Evolutionary conservation across 2,113 vertebrate genomes (phyloP), one percentile per base, ranked within the genome.

Genomic region (Poeciliopsis occidentalis): DNA sequence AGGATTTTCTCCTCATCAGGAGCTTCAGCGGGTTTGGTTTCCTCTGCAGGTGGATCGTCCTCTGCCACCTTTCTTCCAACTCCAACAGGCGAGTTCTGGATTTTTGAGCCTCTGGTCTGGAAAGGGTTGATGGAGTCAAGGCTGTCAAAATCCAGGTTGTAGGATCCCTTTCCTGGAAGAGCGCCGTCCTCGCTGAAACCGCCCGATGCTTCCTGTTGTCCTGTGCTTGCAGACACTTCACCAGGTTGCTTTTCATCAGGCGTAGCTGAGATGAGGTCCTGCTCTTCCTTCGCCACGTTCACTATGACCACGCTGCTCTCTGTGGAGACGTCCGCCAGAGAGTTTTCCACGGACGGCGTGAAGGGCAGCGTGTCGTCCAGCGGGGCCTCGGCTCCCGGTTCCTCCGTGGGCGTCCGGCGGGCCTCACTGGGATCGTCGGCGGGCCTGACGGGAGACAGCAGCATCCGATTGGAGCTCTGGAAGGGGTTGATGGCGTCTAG

Each of bases 311-410:
- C 92, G 0, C 92, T 94, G 80, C 90, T 94, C 8, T 94, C 92
- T 19, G 85, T 84, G 0, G 92, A 91, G 30, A 71, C 4, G 5
- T 94, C 88, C 26, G 47, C 83, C 12, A 93, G 71, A 0, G 94
- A 94, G 87, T 91, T 93, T 22, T 95, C 93, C 17, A 91, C 76
- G 19, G 93, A 93, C 0, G 32, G 66, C 2, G 26, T 78, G 69
- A 93, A 90, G 0, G 93, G 93, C 64, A 95, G 92, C 0, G 95
- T 95, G 57, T 95, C 93, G 17, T 95, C 94, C 10, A 94, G 78
- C 51, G 69, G 67, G 0, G 71, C n/a, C 24, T 91, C 84, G 0
- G 24, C 54, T 67, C 87, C 77, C 1, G 17, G 29, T 11, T 87
- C 77, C 57, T 80, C 80, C 37, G 74, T 19, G 47, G 60, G 0